These are phyloP conservation scores for Druon quercuslanigerum DNA, from an alignment of 1,140 invertebrate genomes.

Conservation along the genomic window DNA sequence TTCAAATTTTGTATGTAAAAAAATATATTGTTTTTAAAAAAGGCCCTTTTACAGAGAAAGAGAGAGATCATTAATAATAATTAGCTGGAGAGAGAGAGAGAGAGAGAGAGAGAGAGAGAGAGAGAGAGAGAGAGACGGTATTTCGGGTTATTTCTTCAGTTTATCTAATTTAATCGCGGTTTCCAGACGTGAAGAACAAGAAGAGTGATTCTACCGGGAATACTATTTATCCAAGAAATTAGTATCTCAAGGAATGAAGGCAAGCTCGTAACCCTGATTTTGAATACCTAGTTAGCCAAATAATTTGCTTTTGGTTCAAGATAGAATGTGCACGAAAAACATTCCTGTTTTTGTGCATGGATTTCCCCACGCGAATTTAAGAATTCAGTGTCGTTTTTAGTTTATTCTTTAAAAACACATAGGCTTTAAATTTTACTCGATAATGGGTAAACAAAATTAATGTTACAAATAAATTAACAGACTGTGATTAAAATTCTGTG, in stretches of 20 bases:
- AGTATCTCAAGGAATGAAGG: slow-evolving; percentile 3
- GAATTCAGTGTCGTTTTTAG: no score
- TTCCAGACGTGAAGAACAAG: background rate
- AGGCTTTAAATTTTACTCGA: no score
- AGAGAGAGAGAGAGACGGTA: no score
- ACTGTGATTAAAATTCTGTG: no score
- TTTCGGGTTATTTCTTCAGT: background rate
- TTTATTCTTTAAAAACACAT: no score
- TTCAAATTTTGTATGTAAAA: slow-evolving; percentile 33
- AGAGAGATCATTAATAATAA: background rate
- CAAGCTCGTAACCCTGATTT: slow-evolving; percentile 9
- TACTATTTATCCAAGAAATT: background rate
- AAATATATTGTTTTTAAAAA: background rate
- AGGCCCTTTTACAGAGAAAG: background rate
- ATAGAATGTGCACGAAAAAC: background rate
- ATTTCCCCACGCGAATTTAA: no score
- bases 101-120: background rate
- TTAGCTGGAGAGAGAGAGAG: background rate
- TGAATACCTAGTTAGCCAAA: background rate
- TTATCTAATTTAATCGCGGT: background rate
- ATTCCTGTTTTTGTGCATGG: no score
- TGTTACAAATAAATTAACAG: no score
- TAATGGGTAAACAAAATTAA: no score
- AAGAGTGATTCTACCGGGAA: background rate
- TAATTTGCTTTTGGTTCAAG: background rate